A percentile compares a stretch with the other conserved stretches of the same genome.
Conservation (phyloP, 2,888 invertebrate genomes). For the Apamea crenata region DNA sequence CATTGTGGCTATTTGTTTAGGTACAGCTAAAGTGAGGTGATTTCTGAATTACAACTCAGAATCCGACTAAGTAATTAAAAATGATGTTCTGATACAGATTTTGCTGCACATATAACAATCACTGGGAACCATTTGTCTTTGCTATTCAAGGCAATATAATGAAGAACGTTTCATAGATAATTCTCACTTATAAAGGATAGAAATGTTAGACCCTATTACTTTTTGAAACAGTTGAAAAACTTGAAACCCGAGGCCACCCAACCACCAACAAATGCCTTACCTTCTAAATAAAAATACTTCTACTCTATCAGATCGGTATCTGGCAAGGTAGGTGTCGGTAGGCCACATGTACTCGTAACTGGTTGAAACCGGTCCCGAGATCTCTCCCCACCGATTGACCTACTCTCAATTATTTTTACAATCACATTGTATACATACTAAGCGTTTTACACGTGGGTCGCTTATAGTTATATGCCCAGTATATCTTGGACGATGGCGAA, state of each 20-base stretch:
- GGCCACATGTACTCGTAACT: conserved; percentile 49
- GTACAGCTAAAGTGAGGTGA: not conserved
- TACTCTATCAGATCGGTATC: conserved; percentile 53
- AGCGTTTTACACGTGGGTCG: conserved; percentile 46
- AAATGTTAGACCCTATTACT: not conserved
- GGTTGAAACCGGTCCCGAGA: conserved; percentile 61
- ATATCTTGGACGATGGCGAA: conserved; percentile 3
- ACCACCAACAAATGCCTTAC: conserved; percentile 3
- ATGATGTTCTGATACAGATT: not conserved
- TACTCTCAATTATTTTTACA: conserved; percentile 67
- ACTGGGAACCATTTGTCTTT: not conserved
- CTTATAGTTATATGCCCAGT: not conserved
- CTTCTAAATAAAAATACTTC: conserved; percentile 49
- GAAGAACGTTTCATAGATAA: not conserved
- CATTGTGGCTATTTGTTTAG: not conserved
- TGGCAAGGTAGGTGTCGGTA: conserved; percentile 49
- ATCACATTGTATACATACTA: conserved; percentile 61
- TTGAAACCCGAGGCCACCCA: conserved; percentile 17
- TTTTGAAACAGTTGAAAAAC: not conserved
- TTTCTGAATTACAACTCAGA: not conserved
- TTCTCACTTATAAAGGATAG: not conserved
- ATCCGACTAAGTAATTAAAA: not conserved
- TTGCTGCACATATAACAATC: not conserved
- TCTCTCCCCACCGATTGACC: conserved; percentile 65
- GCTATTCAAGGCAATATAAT: not conserved